Base-by-base conservation (phyloP, 2,113 vertebrate genomes). In the Apaloderma vittatum region DNA sequence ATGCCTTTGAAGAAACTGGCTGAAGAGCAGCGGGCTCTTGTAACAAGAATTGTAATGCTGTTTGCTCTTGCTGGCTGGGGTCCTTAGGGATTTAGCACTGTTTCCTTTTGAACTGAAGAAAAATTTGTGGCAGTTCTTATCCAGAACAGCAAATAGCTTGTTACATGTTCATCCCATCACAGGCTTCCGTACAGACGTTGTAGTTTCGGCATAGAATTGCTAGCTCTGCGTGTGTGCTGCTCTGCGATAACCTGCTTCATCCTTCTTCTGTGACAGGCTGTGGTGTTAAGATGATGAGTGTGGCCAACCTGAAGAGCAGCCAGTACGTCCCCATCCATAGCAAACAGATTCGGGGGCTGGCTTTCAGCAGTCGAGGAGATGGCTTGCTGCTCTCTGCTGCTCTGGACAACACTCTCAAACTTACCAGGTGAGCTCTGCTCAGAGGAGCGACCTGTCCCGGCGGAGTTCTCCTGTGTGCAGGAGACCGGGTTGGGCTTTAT, bases 281-380 rank as follows among this genome's bases (percentile, higher is more conserved):
- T 52, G 99, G 99, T 3, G 98, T 99, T 70, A 99, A 99, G 98
- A 99, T 99, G 98, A 97, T 99, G 90, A 99, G 99, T 8, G 97
- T 98, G 51, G 98, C 98, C 70, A 98, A 99, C 96, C 97, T 99
- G 98, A 99, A 98, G 94, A 99, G 99, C 71, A 99, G 98, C 81
- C 99, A 99, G 97, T 99, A 99, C n/a, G 94, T 99, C 37, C 98
- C 99, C 29, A 99, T 99, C 94, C 99, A 99, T 62, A 96, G 96
- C 61, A 99, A 99, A 91, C 99, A 99, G 98, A 99, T 99, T 85
- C 94, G 99, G 37, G 99, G 99, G 22, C 94, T 99, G 94, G 98
- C 98, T 91, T 99, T 99, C 7, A 99, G 98, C 97, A 89, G 68
- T 27, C 98, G 97, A 45, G 95, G 98, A 1, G 99, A 99, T 91